Evolutionary conservation across 2,888 invertebrate genomes (phyloP), one percentile per base, ranked within the genome.

Genomic region (Melieria picta): DNA sequence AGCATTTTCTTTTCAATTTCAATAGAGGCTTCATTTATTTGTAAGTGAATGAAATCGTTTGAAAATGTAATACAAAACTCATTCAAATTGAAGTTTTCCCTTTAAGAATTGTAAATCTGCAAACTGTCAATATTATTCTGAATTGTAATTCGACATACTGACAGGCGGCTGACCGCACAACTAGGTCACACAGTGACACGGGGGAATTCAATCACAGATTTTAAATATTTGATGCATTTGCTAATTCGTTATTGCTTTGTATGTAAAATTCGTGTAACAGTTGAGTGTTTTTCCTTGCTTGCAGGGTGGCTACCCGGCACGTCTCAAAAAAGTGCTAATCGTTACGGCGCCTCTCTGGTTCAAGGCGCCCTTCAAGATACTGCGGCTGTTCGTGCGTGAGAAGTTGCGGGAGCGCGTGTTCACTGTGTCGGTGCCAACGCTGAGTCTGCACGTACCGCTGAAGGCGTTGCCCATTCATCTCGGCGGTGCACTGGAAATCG

Each of bases 291-390:
- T 62, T n/a, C 57, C 42, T 42, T 65, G 16, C 73, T 89, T 89
- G 7, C 89, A 98, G 98, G 98, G 98, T 80, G 97, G 96, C 68
- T 98, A 98, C 89, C 98, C 98, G 79, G 98, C 98, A 46, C 94
- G 97, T 83, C 88, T 99, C 84, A 98, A 98, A 88, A 98, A 98
- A 88, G 98, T 99, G 78, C 89, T 98, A 75, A 98, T 99, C 84
- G 98, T 97, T 80, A 97, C 98, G 75, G 98, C 98, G 63, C 98
- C 98, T 68, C 89, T 98, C 84, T 98, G 98, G 98, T 98, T 98
- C 88, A 97, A 97, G 88, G 98, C 98, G 73, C 98, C 98, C 1
- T 98, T 98, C 88, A 96, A 96, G 85, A 96, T 98, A 83, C 90
- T 98, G 68, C 91, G 98, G 69, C 89, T 98, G 80, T 98, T 98